These are phyloP conservation scores for Triplophysa dalaica DNA, from an alignment of 2,113 vertebrate genomes.

Conservation along the genomic window DNA sequence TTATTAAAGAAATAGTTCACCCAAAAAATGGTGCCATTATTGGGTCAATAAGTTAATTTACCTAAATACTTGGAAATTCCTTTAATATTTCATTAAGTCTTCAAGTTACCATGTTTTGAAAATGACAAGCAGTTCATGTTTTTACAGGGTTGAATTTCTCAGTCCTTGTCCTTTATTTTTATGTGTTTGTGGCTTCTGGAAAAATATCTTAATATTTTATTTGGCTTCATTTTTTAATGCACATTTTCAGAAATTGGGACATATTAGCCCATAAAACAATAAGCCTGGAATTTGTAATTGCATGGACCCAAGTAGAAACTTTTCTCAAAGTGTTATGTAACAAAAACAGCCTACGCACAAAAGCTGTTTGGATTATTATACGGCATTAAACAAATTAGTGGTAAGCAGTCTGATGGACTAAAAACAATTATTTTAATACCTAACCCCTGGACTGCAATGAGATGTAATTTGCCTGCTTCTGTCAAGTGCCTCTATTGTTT, in stretches of 20 bases:
- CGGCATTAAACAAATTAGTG: slow-evolving; percentile 7
- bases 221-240: slow-evolving; percentile 69
- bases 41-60: too few relatives aligned
- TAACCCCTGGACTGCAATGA: background rate
- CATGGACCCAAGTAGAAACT: slow-evolving; percentile 58
- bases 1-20: too few relatives aligned
- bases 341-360: background rate
- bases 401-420: background rate
- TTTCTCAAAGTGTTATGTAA: slow-evolving; percentile 50
- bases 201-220: slow-evolving; percentile 74
- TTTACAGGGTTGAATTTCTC: too few relatives aligned
- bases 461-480: slow-evolving; percentile 21
- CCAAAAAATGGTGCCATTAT: too few relatives aligned
- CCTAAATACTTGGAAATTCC: too few relatives aligned
- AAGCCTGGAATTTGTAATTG: slow-evolving; percentile 69
- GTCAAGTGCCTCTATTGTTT: slow-evolving; percentile 26
- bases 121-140: too few relatives aligned
- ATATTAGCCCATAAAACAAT: slow-evolving; percentile 73
- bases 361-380: slow-evolving; percentile 60
- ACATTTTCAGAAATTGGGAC: slow-evolving; percentile 66
- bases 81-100: too few relatives aligned
- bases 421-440: background rate
- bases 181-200: slow-evolving; percentile 58
- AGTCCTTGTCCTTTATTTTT: too few relatives aligned
- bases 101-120: too few relatives aligned